Percentiles rank a stretch among this genome's conserved stretches.
phyloP scores from a whole-genome alignment of 1,140 invertebrate species.

The Bombus sylvicola region DNA sequence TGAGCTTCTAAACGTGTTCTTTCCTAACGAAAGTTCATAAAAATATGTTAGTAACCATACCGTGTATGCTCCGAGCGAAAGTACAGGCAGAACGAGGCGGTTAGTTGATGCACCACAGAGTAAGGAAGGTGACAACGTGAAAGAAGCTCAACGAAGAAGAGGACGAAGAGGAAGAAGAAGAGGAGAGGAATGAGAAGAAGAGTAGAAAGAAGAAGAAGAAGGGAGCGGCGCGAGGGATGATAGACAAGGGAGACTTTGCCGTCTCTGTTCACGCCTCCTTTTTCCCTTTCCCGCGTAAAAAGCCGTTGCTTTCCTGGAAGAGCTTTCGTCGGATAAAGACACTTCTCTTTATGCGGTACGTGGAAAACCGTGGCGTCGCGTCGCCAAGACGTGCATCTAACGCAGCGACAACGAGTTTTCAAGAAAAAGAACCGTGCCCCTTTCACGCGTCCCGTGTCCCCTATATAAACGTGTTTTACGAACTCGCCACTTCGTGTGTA shows the following conservation, averaged over 20 bases:
- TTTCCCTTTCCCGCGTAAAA: slow-evolving; percentile 14
- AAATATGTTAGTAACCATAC: background rate
- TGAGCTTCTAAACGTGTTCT: background rate
- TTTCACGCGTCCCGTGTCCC: slow-evolving; percentile 5
- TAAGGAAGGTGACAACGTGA: background rate
- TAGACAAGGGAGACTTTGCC: slow-evolving; percentile 53
- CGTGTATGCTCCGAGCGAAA: background rate
- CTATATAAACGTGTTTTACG: slow-evolving; percentile 37
- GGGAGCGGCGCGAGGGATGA: slow-evolving; percentile 12
- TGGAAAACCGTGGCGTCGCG: slow-evolving; percentile 42
- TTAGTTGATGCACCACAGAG: background rate
- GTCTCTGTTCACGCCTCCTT: slow-evolving; percentile 53
- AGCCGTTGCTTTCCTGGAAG: slow-evolving; percentile 46
- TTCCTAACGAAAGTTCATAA: background rate
- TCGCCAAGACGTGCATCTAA: slow-evolving; percentile 32
- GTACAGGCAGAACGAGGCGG: background rate
- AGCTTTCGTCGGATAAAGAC: slow-evolving; percentile 64
- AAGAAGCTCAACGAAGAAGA: background rate
- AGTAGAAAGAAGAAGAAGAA: background rate
- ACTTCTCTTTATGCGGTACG: slow-evolving; percentile 63
- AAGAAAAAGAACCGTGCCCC: slow-evolving; percentile 26
- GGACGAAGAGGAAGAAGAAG: background rate
- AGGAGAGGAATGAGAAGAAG: too few relatives aligned
- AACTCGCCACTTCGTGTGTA: slow-evolving; percentile 37
- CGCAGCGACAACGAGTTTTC: slow-evolving; percentile 42